These are phyloP conservation scores for Laticauda laticaudata DNA, from an alignment of 2,113 vertebrate genomes.

Conservation along the genomic window DNA sequence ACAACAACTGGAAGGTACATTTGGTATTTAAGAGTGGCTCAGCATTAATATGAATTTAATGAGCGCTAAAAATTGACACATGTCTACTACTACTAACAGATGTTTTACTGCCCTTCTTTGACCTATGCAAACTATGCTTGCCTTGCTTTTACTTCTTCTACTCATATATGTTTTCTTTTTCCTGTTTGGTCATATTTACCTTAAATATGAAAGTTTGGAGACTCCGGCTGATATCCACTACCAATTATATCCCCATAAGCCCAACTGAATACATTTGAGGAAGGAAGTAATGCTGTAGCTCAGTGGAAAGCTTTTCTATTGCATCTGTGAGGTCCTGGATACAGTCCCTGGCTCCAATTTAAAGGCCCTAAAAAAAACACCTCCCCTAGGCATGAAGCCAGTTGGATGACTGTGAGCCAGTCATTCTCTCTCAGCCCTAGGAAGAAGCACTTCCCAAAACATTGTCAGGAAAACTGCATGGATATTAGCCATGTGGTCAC, in stretches of 20 bases:
- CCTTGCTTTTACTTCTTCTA: slow-evolving; percentile 29
- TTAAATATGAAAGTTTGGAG: slow-evolving; percentile 38
- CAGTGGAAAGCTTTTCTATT: neutral
- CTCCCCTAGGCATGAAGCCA: neutral
- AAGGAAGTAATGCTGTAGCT: neutral
- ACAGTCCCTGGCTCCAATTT: neutral
- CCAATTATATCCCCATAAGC: neutral
- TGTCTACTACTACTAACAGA: slow-evolving; percentile 70
- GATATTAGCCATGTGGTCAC: neutral
- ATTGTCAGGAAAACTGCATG: neutral
- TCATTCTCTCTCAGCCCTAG: neutral
- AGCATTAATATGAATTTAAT: slow-evolving; percentile 76
- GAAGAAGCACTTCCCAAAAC: neutral
- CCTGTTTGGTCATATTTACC: slow-evolving; percentile 37
- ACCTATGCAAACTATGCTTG: slow-evolving; percentile 61
- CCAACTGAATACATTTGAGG: neutral
- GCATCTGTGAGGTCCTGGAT: neutral
- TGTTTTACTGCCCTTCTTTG: slow-evolving; percentile 67
- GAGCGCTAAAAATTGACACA: slow-evolving; percentile 68
- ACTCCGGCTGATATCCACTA: neutral
- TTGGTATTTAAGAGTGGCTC: slow-evolving; percentile 61
- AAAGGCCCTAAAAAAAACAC: neutral
- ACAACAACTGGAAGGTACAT: slow-evolving; percentile 49
- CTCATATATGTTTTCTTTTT: slow-evolving; percentile 52
- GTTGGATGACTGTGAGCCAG: neutral